Percentiles rank a stretch among this genome's conserved stretches.
phyloP scores from a whole-genome alignment of 2,113 vertebrate species.

The Saguinus midas region DNA sequence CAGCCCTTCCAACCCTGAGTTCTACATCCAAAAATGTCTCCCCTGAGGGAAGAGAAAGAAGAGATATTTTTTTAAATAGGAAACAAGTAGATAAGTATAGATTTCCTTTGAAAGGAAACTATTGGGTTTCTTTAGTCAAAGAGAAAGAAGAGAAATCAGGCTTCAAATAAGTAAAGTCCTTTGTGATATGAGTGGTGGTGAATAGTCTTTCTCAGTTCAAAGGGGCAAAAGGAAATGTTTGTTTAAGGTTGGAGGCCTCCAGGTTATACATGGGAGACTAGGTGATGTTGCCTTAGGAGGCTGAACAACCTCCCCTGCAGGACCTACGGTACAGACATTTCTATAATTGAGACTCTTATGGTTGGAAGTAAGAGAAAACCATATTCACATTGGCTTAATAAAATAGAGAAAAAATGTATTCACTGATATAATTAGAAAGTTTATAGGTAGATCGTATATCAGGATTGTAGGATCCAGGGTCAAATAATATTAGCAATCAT shows the following conservation, averaged over 20 bases:
- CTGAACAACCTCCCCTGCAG: not conserved
- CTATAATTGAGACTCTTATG: not conserved
- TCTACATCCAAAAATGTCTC: not conserved
- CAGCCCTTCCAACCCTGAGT: not conserved
- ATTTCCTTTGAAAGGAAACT: slow-evolving; percentile 40
- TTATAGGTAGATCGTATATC: not conserved
- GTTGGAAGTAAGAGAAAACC: not conserved
- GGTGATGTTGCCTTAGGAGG: not conserved
- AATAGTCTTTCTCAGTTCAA: not conserved
- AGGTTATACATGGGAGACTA: not conserved
- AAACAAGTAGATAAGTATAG: slow-evolving; percentile 43
- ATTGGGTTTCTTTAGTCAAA: slow-evolving; percentile 31
- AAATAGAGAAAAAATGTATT: not conserved
- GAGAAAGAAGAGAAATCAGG: not conserved
- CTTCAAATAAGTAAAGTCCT: not conserved
- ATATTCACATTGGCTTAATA: not conserved
- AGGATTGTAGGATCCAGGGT: not conserved
- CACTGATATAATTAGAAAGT: not conserved
- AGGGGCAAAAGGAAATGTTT: not conserved
- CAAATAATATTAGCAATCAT: not conserved
- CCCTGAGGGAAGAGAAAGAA: not conserved
- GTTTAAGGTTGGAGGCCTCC: not conserved
- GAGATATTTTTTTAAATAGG: not conserved
- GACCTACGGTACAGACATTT: not conserved
- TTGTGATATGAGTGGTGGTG: not conserved